Evolutionary conservation across 2,113 vertebrate species (phyloP).

Genomic region (Syngnathoides biaculeatus): DNA sequence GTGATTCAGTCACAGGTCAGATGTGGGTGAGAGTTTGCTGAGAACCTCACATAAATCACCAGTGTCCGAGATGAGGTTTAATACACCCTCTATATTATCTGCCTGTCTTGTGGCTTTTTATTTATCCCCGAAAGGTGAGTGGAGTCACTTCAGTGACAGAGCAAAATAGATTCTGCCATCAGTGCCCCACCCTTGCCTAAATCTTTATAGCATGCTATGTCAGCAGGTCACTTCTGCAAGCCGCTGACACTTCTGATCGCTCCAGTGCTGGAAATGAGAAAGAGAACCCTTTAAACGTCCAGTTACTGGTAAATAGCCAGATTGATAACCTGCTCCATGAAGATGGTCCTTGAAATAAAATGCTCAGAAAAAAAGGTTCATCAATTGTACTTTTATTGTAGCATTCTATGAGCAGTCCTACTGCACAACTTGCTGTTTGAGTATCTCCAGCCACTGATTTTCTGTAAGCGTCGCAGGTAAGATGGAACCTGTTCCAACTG

Average conservation of each 20-base stretch:
- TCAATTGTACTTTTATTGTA: not conserved
- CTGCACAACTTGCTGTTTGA: not conserved
- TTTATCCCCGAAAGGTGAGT: constrained; percentile 31
- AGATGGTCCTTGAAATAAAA: not conserved
- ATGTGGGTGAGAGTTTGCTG: constrained; percentile 14
- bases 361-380: not conserved
- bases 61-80: constrained; percentile 6
- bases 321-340: not conserved
- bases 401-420: not conserved
- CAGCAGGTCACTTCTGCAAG: constrained; percentile 25
- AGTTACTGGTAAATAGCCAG: not conserved
- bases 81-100: not conserved
- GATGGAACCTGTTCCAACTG: not conserved
- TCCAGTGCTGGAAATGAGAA: constrained; percentile 16
- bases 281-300: constrained; percentile 5
- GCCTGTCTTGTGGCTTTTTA: constrained; percentile 20
- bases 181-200: constrained; percentile 4
- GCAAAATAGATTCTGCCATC: constrained; percentile 25
- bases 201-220: constrained; percentile 34
- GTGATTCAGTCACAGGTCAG: constrained; percentile 18
- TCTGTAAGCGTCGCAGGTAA: not conserved
- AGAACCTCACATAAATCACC: constrained; percentile 18
- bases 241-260: constrained; percentile 10
- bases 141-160: constrained; percentile 9
- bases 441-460: not conserved